A percentile compares a stretch with the other conserved stretches of the same genome.
These are phyloP conservation scores for Saccopteryx leptura DNA, from an alignment of 2,113 vertebrate genomes.

Conservation along the genomic window DNA sequence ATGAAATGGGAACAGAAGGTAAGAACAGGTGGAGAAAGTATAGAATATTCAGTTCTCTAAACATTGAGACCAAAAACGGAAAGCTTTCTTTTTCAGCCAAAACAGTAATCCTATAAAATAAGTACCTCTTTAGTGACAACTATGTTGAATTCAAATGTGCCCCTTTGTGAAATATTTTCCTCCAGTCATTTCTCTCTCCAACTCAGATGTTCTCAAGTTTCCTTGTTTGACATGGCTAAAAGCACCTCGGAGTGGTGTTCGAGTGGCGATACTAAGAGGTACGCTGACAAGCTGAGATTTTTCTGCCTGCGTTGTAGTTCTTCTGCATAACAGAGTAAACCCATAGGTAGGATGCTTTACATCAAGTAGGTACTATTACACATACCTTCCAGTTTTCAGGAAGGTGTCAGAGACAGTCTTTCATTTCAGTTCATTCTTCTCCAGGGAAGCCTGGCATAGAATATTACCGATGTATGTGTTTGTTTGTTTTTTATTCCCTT, in stretches of 20 bases:
- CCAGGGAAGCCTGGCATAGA: background rate
- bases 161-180: background rate
- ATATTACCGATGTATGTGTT: background rate
- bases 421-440: background rate
- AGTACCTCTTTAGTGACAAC: background rate
- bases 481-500: background rate
- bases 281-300: background rate
- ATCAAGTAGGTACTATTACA: background rate
- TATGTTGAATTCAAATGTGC: slow-evolving; percentile 3
- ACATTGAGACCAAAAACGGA: slow-evolving; percentile 15
- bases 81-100: slow-evolving; percentile 12
- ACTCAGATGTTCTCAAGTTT: slow-evolving; percentile 37
- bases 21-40: background rate
- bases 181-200: slow-evolving; percentile 25
- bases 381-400: background rate
- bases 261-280: background rate
- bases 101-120: background rate
- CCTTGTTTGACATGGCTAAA: background rate
- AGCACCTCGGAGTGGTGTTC: background rate
- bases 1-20: slow-evolving; percentile 34
- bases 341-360: background rate
- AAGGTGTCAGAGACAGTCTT: background rate
- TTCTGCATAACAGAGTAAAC: background rate
- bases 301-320: background rate
- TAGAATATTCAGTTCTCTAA: slow-evolving; percentile 25